Evolutionary conservation across 2,888 invertebrate genomes (phyloP).

Genomic region (Phania funesta): DNA sequence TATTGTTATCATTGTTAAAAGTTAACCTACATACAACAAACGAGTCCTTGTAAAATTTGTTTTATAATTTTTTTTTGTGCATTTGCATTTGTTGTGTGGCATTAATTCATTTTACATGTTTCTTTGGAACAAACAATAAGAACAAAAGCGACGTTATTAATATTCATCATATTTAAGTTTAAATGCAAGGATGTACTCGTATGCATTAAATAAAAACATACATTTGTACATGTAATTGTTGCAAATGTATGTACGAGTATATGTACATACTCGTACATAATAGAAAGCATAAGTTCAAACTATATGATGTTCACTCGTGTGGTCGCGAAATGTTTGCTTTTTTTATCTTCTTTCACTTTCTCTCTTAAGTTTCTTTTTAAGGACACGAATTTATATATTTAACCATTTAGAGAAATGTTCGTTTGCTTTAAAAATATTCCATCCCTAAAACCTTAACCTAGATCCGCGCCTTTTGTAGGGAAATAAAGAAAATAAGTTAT

Average conservation of each 20-base stretch:
- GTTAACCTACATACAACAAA: conserved; percentile 54
- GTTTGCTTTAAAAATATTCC: too few species aligned
- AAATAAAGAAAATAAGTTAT: too few species aligned
- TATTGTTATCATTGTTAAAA: conserved; percentile 45
- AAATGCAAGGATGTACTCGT: background rate
- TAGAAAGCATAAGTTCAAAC: background rate
- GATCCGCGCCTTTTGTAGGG: too few species aligned
- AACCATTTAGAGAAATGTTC: too few species aligned
- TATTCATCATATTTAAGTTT: conserved; percentile 4
- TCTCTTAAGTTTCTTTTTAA: too few species aligned
- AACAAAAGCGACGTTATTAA: background rate
- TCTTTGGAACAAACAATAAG: conserved; percentile 12
- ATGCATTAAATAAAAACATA: background rate
- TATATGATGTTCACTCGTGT: background rate
- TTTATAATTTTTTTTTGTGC: background rate
- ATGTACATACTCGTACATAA: background rate
- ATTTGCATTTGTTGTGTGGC: background rate
- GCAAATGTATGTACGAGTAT: background rate
- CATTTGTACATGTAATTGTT: background rate
- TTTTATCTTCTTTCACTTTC: too few species aligned
- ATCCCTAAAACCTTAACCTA: too few species aligned
- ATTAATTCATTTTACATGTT: conserved; percentile 49
- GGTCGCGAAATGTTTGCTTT: background rate
- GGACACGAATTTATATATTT: too few species aligned
- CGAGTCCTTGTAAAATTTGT: conserved; percentile 23